phyloP scores from a whole-genome alignment of 2,113 vertebrate genomes.

The Sinocyclocheilus grahami region DNA sequence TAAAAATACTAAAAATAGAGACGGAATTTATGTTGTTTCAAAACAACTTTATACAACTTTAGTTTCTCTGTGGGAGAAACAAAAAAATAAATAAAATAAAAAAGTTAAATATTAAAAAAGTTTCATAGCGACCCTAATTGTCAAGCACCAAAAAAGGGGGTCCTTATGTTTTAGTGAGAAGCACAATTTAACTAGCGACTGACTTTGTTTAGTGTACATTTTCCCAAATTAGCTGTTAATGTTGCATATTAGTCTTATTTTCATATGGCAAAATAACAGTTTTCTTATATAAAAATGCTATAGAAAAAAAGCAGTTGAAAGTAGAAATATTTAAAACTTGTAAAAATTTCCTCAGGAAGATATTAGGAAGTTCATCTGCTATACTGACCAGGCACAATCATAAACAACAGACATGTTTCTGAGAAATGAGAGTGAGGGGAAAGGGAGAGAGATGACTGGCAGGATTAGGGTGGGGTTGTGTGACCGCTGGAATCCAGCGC shows the following conservation, averaged over 20 bases:
- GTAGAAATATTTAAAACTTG: no score
- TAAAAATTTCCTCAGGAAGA: not conserved
- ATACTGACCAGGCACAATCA: not conserved
- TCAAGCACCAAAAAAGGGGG: not conserved
- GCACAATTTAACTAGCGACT: not conserved
- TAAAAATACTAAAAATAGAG: no score
- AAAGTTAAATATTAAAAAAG: no score
- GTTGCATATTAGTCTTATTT: not conserved
- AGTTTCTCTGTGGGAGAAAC: not conserved
- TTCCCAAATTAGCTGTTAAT: not conserved
- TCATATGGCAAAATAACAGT: not conserved
- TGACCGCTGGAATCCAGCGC: conserved; percentile 72
- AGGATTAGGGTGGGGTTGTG: conserved; percentile 76
- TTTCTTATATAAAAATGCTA: not conserved
- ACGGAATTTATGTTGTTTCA: not conserved
- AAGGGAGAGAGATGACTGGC: conserved; percentile 66
- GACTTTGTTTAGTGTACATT: no score
- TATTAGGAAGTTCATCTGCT: not conserved
- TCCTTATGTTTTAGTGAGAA: not conserved
- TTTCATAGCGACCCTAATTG: not conserved
- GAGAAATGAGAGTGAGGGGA: conserved; percentile 64
- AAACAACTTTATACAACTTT: not conserved
- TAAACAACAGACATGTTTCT: conserved; percentile 80
- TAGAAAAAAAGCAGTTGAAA: not conserved
- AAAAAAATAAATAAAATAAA: not conserved